Percentiles rank a stretch among this genome's conserved stretches.
Conservation (phyloP, 2,888 invertebrate species). For the Drosophila borealis region DNA sequence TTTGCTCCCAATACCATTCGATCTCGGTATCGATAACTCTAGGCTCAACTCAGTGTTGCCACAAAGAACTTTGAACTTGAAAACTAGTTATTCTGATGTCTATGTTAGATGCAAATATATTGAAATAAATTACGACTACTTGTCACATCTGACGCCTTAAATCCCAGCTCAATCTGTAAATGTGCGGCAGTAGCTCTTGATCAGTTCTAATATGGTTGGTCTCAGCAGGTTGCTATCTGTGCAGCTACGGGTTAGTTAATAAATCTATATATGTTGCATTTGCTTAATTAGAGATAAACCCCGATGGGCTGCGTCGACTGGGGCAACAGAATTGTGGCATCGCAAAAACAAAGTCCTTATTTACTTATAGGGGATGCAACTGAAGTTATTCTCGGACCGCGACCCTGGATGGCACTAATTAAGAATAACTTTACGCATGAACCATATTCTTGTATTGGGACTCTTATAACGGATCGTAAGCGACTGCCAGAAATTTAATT, state of each 20-base stretch:
- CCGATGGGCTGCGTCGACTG: constrained; percentile 6
- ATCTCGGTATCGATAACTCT: no score
- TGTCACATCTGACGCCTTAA: constrained; percentile 1
- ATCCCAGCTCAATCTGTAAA: background rate
- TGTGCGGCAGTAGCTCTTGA: background rate
- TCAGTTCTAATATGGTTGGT: constrained; percentile 8
- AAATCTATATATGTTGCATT: no score
- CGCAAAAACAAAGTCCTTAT: background rate
- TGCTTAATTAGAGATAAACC: constrained; percentile 9
- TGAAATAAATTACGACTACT: background rate
- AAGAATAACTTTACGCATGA: background rate
- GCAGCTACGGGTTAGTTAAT: constrained; percentile 4
- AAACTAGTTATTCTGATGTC: no score
- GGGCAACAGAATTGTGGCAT: constrained; percentile 23
- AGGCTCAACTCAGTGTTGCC: no score
- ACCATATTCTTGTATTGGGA: background rate
- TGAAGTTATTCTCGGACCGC: constrained; percentile 3
- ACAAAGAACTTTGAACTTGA: no score
- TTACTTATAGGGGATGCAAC: background rate
- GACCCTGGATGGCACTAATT: constrained; percentile 24
- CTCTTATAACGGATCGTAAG: constrained; percentile 31
- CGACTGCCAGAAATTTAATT: background rate
- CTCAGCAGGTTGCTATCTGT: background rate
- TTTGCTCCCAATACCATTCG: no score
- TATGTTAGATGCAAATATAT: no score